Evolutionary conservation across 2,888 invertebrate genomes (phyloP), one percentile per base, ranked within the genome.

Genomic region (Macropis europaea): DNA sequence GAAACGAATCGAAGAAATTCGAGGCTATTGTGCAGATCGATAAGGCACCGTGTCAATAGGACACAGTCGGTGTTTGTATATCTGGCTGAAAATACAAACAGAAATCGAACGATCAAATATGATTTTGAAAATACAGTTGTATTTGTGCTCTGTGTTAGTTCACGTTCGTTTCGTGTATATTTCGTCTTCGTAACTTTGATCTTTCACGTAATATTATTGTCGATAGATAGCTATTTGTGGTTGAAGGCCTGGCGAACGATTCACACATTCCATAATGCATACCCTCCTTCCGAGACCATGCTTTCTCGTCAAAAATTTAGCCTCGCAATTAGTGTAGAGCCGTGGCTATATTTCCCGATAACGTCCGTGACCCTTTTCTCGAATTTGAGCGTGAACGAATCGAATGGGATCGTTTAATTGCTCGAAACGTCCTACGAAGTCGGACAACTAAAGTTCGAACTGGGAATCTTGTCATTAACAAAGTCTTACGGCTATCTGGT

Each of bases 241-340:
- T 81, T 79, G 77, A 82, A 79, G 79, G 79, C 54, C 70, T 75
- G 52, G 59, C 32, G 28, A 76, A 76, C 67, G 69, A 70, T 69
- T 77, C 64, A 53, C 57, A 52, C 50, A 59, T 50, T 62, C 67
- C 57, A 62, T 73, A 67, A 54, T 48, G 42, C 54, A 32, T 15
- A 50, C 17, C 26, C 28, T 48, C 53, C 30, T 30, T 30, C 45
- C 13, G 34, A 32, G 38, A 26, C 6, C 17, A 24, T 48, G 30
- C 34, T 24, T 38, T 7, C 57, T 57, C 48, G 42, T 73, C 48
- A 73, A 72, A 73, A 72, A 73, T 72, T 72, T 48, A 64, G 26
- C 6, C 30, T 30, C 28, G 30, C 30, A 57, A 26, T 66, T 70
- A 64, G 36, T 53, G 22, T 56, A 62, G 59, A 68, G 64, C 9